Base-by-base conservation (phyloP, 2,113 vertebrate genomes). In the Anolis sagrei region DNA sequence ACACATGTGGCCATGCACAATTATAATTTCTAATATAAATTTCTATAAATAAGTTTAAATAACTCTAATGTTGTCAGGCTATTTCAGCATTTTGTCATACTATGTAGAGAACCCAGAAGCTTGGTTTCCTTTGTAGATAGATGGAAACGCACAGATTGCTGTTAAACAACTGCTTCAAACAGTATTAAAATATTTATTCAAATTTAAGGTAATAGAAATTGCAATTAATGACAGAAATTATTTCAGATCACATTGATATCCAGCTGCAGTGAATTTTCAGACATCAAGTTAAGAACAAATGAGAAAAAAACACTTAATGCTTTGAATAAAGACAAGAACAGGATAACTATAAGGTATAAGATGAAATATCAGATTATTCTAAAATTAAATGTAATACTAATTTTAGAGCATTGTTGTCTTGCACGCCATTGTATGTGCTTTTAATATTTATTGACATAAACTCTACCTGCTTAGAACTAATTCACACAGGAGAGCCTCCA, bases 251-350 rank as follows among this genome's bases (percentile, higher is more conserved):
- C 93, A 87, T 94, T 98, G 94, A 94, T 99, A 92, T 97, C 98
- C 21, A 97, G 92, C 92, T 97, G 98, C 89, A 88, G 94, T 92
- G 99, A 99, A 95, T 99, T 99, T 94, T 93, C 94, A 82, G 97
- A 98, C 92, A 93, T 99, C 82, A 98, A 99, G 81, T 91, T 99
- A 93, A 97, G 99, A 94, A 91, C 96, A 92, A 99, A 93, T 88
- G 99, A 99, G 92, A 99, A 97, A 95, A 98, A 97, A 95, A 90
- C 95, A 80, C 82, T 99, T 88, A 99, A 99, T 90, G 93, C 89
- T 78, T 91, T 99, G 92, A 99, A 99, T 96, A 98, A 95, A 95
- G 97, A 98, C 94, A 98, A 97, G 91, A 97, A 98, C 93, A 96
- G 96, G 89, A 85, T 95, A 94, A 99, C 97, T 70, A 98, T 99